Percentiles rank a stretch among this genome's conserved stretches.
Evolutionary conservation across 1,140 invertebrate genomes (phyloP).

Genomic region (Lordiphosa collinella): DNA sequence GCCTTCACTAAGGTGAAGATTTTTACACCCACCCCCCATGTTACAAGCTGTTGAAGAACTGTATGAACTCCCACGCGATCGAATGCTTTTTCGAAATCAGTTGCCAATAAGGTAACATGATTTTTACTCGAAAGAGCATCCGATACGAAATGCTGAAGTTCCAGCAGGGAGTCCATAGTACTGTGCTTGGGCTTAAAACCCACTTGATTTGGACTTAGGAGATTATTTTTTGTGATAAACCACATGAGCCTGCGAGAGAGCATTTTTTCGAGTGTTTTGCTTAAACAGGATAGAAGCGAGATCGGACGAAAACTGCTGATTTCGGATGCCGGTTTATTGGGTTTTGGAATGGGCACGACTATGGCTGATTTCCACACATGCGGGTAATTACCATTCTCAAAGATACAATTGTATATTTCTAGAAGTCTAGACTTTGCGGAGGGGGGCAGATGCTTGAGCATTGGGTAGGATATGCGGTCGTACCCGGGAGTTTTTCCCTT

Average conservation of each 20-base stretch:
- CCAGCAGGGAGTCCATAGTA: constrained; percentile 21
- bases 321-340: background rate
- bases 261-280: constrained; percentile 28
- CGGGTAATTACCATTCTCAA: constrained; percentile 5
- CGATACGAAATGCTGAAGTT: constrained; percentile 18
- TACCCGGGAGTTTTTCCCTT: constrained; percentile 15
- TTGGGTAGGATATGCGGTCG: constrained; percentile 14
- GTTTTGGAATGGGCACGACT: background rate
- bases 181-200: constrained; percentile 26
- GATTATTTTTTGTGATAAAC: constrained; percentile 12
- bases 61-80: too few relatives aligned
- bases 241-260: constrained; percentile 17
- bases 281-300: constrained; percentile 10
- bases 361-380: constrained; percentile 12
- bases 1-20: too few relatives aligned
- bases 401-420: constrained; percentile 1
- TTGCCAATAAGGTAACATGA: constrained; percentile 15
- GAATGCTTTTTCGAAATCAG: too few relatives aligned
- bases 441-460: constrained; percentile 13
- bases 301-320: constrained; percentile 14
- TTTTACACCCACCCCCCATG: too few relatives aligned
- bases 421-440: background rate
- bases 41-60: too few relatives aligned
- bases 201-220: constrained; percentile 16
- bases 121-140: constrained; percentile 13